phyloP scores from a whole-genome alignment of 2,888 invertebrate genomes.

The Biston betularia region DNA sequence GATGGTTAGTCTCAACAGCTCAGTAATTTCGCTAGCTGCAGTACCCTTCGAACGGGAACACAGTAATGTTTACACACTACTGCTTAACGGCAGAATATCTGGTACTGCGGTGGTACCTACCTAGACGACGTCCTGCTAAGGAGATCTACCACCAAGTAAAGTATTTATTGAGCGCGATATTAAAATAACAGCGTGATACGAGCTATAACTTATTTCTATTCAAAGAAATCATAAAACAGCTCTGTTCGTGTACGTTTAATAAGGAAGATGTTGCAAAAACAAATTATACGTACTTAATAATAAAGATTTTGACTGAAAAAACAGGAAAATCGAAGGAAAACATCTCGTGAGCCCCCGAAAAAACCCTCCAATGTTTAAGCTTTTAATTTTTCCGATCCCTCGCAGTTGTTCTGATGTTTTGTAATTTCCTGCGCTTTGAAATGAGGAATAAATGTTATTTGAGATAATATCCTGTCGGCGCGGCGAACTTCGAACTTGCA shows the following conservation, averaged over 20 bases:
- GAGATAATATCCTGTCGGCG: conserved; percentile 48
- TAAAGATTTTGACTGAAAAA: conserved; percentile 8
- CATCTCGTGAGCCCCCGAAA: conserved; percentile 28
- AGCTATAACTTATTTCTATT: neutral
- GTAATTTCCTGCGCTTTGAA: conserved; percentile 58
- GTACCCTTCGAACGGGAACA: too few species aligned
- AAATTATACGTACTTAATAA: conserved; percentile 19
- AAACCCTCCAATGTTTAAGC: conserved; percentile 38
- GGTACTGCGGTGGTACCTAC: too few species aligned
- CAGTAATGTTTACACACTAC: too few species aligned
- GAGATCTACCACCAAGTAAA: too few species aligned
- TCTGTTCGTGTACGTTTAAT: conserved; percentile 7
- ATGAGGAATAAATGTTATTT: conserved; percentile 53
- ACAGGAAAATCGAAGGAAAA: conserved; percentile 26
- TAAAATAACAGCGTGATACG: too few species aligned
- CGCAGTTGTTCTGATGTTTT: conserved; percentile 38
- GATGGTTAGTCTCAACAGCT: too few species aligned
- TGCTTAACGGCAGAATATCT: too few species aligned
- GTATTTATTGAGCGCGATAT: too few species aligned
- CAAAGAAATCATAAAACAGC: neutral
- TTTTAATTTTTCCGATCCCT: conserved; percentile 37
- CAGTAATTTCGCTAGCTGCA: too few species aligned
- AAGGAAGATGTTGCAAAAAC: conserved; percentile 6
- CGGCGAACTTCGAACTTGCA: conserved; percentile 5
- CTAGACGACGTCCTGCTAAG: too few species aligned